Evolutionary conservation across 2,113 vertebrate genomes (phyloP).

Genomic region (Mungos mungo): DNA sequence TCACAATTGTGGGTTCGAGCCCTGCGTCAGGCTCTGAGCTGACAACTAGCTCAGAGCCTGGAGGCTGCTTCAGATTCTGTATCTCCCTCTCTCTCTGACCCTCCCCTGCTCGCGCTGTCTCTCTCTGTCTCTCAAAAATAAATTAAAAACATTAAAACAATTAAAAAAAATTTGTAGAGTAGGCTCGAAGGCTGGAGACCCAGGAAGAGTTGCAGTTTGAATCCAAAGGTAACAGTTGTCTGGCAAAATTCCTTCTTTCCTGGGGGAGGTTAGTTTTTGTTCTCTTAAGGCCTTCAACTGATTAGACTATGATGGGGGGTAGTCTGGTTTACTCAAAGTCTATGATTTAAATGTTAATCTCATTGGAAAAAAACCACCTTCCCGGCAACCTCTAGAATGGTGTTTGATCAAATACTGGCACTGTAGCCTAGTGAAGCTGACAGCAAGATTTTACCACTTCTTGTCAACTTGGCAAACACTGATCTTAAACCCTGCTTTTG

Average conservation of each 20-base stretch:
- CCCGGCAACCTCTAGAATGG: not conserved
- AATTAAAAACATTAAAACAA: too few species aligned
- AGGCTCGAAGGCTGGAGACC: not conserved
- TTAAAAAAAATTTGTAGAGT: not conserved
- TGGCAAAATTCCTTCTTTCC: not conserved
- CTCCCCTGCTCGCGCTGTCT: too few species aligned
- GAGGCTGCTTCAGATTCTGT: too few species aligned
- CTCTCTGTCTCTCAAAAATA: too few species aligned
- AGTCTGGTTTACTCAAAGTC: not conserved
- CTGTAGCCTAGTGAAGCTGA: not conserved
- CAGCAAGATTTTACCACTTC: not conserved
- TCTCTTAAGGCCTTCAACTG: not conserved
- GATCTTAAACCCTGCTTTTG: conserved; percentile 29
- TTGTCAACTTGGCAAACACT: not conserved
- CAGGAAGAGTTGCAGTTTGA: not conserved
- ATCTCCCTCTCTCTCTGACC: too few species aligned
- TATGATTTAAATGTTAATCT: not conserved
- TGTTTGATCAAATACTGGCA: not conserved
- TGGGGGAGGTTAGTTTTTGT: not conserved
- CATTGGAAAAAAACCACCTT: not conserved
- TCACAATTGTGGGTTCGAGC: too few species aligned
- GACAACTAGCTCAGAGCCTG: too few species aligned
- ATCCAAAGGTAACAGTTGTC: not conserved
- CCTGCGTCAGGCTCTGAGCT: too few species aligned
- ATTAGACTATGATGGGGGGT: too few species aligned